Evolutionary conservation across 2,888 invertebrate species (phyloP).

Genomic region (Macrophya alboannulata): DNA sequence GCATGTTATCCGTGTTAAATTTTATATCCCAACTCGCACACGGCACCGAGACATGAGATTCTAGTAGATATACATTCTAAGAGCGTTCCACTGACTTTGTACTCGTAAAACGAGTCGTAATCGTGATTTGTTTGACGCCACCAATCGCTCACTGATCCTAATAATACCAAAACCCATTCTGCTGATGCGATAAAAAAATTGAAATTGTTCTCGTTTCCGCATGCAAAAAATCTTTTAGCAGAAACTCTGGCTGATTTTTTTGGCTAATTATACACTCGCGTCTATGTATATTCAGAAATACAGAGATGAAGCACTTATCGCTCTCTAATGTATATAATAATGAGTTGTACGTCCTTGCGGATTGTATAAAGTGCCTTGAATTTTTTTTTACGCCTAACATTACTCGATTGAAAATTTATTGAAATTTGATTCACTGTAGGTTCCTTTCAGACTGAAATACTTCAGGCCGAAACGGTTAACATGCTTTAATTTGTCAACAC

Average conservation of each 20-base stretch:
- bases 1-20: background rate
- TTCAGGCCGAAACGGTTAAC: background rate
- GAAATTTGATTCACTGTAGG: background rate
- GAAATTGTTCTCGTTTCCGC: background rate
- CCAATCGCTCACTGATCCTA: constrained; percentile 10
- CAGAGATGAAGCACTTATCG: background rate
- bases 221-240: constrained; percentile 4
- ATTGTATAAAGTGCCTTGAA: constrained; percentile 11
- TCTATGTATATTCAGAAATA: background rate
- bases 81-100: background rate
- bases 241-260: background rate
- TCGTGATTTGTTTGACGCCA: background rate
- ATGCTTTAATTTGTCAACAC: constrained; percentile 41
- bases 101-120: background rate
- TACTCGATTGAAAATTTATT: background rate
- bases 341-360: background rate
- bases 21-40: background rate
- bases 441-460: constrained; percentile 7
- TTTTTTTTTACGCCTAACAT: background rate
- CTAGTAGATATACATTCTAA: constrained; percentile 5
- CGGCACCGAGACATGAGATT: background rate
- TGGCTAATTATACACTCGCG: background rate
- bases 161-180: background rate
- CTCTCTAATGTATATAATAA: background rate
- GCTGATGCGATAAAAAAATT: background rate